These are phyloP conservation scores for Acrossocheilus wenchowensis DNA, from an alignment of 2,797 vertebrate species.

Conservation along the genomic window DNA sequence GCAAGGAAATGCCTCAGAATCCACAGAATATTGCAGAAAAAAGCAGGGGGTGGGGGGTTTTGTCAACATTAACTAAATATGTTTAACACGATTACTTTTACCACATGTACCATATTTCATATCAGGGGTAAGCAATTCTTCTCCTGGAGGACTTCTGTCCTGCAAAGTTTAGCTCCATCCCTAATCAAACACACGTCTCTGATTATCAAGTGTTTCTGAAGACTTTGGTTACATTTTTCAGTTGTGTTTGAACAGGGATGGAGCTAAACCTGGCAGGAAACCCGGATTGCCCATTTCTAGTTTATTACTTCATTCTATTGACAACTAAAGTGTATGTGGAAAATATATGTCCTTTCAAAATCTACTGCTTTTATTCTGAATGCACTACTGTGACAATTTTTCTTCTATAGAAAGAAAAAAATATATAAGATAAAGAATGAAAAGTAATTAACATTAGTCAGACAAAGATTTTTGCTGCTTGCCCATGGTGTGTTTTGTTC, in stretches of 20 bases:
- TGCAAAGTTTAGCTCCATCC: neutral
- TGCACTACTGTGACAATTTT: neutral
- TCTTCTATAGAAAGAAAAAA: neutral
- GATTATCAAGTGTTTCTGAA: neutral
- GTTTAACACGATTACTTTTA: neutral
- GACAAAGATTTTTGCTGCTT: neutral
- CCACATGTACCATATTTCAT: neutral
- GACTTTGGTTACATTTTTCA: neutral
- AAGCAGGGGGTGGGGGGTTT: too few species aligned
- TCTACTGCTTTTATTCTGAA: neutral
- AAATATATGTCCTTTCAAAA: neutral
- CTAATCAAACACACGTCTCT: neutral
- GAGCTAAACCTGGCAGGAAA: neutral
- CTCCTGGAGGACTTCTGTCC: neutral
- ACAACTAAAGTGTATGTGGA: neutral
- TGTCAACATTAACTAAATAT: neutral
- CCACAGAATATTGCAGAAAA: neutral
- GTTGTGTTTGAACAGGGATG: neutral
- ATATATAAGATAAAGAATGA: neutral
- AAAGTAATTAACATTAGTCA: neutral
- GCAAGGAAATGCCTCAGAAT: neutral
- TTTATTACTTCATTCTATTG: neutral
- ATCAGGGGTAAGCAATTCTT: neutral
- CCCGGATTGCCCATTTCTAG: neutral
- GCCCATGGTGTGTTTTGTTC: neutral